Percentiles rank a stretch among this genome's conserved stretches.
phyloP scores from a whole-genome alignment of 2,888 invertebrate genomes.

The Miltochrista miniata region DNA sequence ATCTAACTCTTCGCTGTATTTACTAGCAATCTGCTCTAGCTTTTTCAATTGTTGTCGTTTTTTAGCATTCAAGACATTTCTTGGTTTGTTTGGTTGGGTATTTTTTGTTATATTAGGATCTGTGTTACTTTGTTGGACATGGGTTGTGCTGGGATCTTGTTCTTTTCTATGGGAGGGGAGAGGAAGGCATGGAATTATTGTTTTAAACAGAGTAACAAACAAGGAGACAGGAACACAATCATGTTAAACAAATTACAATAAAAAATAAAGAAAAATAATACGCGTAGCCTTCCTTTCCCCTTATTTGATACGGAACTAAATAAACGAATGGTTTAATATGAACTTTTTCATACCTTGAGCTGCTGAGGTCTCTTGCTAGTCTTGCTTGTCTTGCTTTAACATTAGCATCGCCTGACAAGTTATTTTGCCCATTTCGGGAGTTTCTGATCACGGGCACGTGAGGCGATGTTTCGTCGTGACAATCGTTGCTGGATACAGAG shows the following conservation, averaged over 20 bases:
- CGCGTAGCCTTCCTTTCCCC: slow-evolving; percentile 76
- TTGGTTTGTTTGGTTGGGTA: slow-evolving; percentile 43
- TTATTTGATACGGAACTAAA: slow-evolving; percentile 62
- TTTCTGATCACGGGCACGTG: slow-evolving; percentile 75
- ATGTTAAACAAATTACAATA: slow-evolving; percentile 19
- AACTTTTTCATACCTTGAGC: slow-evolving; percentile 57
- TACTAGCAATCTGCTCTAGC: slow-evolving; percentile 66
- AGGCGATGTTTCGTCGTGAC: slow-evolving; percentile 65
- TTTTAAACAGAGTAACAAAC: slow-evolving; percentile 57
- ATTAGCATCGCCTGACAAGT: slow-evolving; percentile 68
- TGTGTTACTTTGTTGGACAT: slow-evolving; percentile 57
- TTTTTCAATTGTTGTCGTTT: slow-evolving; percentile 70
- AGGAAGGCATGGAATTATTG: slow-evolving; percentile 59
- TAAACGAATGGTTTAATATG: neutral
- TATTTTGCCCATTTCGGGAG: slow-evolving; percentile 57
- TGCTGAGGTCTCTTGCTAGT: slow-evolving; percentile 73
- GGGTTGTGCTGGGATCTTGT: slow-evolving; percentile 53
- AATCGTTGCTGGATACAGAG: slow-evolving; percentile 74
- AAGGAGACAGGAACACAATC: slow-evolving; percentile 76
- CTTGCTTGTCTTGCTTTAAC: slow-evolving; percentile 76
- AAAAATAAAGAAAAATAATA: slow-evolving; percentile 28
- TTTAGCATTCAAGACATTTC: slow-evolving; percentile 52
- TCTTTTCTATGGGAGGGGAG: slow-evolving; percentile 72
- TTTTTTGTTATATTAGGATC: slow-evolving; percentile 56
- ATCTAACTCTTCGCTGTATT: slow-evolving; percentile 61